phyloP scores from a whole-genome alignment of 2,113 vertebrate species.

The Tauraco erythrolophus region DNA sequence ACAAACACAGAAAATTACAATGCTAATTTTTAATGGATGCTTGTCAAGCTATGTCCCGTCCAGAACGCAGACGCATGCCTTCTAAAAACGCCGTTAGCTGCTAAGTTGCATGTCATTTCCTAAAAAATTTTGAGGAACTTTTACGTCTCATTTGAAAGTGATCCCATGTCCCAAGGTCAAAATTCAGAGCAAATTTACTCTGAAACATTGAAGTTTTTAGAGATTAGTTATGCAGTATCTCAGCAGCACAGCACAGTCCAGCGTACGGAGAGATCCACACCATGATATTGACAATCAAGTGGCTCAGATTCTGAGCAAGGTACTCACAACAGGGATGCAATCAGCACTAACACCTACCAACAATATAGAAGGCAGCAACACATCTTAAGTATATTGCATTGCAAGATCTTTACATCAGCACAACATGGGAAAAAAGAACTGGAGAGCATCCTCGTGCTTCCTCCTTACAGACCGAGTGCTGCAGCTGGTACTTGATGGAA shows the following conservation, averaged over 20 bases:
- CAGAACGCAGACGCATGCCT: background rate
- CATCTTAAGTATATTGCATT: background rate
- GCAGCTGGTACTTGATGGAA: background rate
- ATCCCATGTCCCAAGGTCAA: background rate
- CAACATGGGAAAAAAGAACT: background rate
- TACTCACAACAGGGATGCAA: background rate
- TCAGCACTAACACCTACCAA: background rate
- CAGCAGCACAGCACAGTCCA: background rate
- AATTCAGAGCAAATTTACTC: background rate
- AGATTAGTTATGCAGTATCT: background rate
- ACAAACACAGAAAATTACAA: background rate
- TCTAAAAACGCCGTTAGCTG: background rate
- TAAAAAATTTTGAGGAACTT: background rate
- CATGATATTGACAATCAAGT: background rate
- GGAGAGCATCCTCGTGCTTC: background rate
- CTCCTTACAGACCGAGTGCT: background rate
- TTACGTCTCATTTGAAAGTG: background rate
- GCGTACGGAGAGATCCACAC: background rate
- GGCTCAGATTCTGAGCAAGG: background rate
- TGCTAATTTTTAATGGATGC: background rate
- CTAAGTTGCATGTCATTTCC: background rate
- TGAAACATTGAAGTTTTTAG: background rate
- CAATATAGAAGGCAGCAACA: background rate
- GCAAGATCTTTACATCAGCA: background rate
- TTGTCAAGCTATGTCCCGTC: background rate